Percentiles rank a stretch among this genome's conserved stretches.
Conservation (phyloP, 2,797 vertebrate species). For the Alectoris magna region DNA sequence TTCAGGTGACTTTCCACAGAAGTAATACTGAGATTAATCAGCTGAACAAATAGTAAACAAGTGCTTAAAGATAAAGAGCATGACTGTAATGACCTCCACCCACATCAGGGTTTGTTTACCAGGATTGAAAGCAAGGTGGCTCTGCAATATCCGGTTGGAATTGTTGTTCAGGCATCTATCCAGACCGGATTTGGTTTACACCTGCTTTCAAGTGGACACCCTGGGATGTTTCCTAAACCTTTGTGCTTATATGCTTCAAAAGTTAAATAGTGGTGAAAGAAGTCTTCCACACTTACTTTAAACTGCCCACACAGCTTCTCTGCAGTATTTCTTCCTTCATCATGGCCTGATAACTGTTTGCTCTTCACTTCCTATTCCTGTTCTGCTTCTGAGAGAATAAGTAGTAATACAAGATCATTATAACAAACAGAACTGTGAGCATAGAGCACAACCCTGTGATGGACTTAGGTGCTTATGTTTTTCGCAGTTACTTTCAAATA, state of each 20-base stretch:
- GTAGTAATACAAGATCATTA: background rate
- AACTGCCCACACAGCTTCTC: background rate
- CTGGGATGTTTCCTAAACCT: slow-evolving; percentile 34
- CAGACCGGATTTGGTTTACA: background rate
- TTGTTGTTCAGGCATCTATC: background rate
- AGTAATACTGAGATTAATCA: background rate
- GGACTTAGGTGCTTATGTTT: slow-evolving; percentile 12
- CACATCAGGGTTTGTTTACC: background rate
- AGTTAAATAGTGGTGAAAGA: background rate
- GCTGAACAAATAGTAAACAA: slow-evolving; percentile 13
- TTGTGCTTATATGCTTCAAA: slow-evolving; percentile 24
- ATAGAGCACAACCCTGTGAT: background rate
- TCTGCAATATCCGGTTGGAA: background rate
- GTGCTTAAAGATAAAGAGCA: slow-evolving; percentile 4
- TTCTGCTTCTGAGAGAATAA: background rate
- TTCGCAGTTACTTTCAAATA: slow-evolving; percentile 19
- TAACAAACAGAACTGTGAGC: background rate
- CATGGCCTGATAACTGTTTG: background rate
- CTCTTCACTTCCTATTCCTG: background rate
- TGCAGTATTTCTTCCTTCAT: background rate
- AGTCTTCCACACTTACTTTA: background rate
- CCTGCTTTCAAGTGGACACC: slow-evolving; percentile 12
- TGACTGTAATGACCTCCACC: background rate
- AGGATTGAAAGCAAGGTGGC: background rate
- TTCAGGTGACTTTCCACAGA: background rate